Base-by-base conservation (phyloP, 2,888 invertebrate genomes). In the Branchinecta sandiegonensis region DNA sequence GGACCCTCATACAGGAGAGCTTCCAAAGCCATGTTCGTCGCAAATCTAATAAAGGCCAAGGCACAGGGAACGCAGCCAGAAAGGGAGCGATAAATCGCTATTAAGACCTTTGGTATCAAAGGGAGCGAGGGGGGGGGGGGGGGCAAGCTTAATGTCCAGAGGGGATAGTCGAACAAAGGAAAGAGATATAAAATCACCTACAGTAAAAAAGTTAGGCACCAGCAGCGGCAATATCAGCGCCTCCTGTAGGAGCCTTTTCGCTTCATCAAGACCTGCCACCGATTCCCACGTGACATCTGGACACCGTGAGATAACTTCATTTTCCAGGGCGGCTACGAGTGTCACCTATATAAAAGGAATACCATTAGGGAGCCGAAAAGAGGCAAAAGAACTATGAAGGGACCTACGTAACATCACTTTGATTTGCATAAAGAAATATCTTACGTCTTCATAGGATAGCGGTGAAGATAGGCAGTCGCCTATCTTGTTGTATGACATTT, bases 131-230 rank as follows among this genome's bases (percentile, higher is more conserved):
- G 14, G 14, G 14, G 14, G 14, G 14, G 14, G 63, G 14, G 46
- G 65, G n/a, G 14, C 23, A 37, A 65, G 14, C 14, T 37, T 65
- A 50, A n/a, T n/a, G 11, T 2, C 11, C 14, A 2, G 9, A 50
- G 14, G 66, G 13, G 65, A 14, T 10, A 17, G 48, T 10, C 17
- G 14, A 67, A 37, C 37, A 48, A 14, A 64, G 23, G 13, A 64
- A 64, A 11, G 47, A 13, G 47, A 17, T n/a, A 12, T 37, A 37
- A 37, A 37, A 14, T 50, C 48, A 71, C 46, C 71, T 74, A 83
- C 88, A 80, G 87, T 89, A 76, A 93, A 93, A 78, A 89, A 91
- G 75, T 91, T 89, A 0, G 92, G 92, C 83, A 92, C 88, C 70
- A 90, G 85, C 47, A 90, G 83, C 0, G 93, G 92, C 71, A 93